Evolutionary conservation across 2,797 vertebrate genomes (phyloP).

Genomic region (Falco columbarius): DNA sequence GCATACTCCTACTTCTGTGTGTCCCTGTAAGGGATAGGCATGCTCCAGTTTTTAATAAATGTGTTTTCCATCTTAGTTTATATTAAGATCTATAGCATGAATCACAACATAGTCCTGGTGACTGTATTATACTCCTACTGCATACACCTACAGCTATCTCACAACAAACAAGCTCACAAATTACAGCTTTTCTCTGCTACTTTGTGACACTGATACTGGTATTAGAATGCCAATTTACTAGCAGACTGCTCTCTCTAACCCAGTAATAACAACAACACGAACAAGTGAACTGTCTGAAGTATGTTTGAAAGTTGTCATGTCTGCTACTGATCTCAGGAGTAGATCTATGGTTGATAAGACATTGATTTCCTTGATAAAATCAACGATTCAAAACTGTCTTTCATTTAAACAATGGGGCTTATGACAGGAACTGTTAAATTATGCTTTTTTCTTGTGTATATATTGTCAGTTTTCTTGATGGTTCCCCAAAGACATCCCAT

Average conservation of each 20-base stretch:
- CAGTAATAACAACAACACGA: background rate
- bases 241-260: background rate
- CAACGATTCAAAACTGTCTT: background rate
- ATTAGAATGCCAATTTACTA: background rate
- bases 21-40: background rate
- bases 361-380: background rate
- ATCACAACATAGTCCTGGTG: slow-evolving; percentile 41
- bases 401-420: background rate
- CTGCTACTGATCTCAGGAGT: background rate
- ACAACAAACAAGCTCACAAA: slow-evolving; percentile 16
- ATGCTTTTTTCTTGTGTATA: background rate
- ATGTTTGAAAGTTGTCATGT: background rate
- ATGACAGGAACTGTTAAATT: background rate
- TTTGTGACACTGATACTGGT: slow-evolving; percentile 11
- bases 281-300: background rate
- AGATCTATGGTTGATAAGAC: background rate
- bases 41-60: background rate
- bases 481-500: background rate
- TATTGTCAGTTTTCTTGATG: slow-evolving; percentile 7
- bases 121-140: slow-evolving; percentile 26
- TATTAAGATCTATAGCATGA: slow-evolving; percentile 36
- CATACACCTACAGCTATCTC: slow-evolving; percentile 33
- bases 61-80: slow-evolving; percentile 49
- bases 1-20: background rate
- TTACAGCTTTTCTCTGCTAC: slow-evolving; percentile 31